phyloP scores from a whole-genome alignment of 2,888 invertebrate species.

The Dryomyza anilis region DNA sequence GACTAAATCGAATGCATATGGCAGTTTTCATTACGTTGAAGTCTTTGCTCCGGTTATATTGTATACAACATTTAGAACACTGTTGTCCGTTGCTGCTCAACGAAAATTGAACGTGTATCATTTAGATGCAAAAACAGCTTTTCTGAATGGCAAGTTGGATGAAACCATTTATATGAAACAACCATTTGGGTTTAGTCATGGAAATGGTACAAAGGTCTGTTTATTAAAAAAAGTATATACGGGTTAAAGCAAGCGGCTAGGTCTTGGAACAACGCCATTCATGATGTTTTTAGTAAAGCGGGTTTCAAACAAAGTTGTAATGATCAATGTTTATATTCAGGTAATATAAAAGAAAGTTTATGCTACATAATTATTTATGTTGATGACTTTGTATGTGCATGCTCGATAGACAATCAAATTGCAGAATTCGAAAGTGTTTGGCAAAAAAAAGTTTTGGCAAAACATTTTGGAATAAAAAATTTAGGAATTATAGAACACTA shows the following conservation, averaged over 20 bases:
- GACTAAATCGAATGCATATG: background rate
- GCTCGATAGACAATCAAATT: too few species aligned
- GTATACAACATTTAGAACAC: slow-evolving; percentile 2
- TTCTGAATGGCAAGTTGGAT: slow-evolving; percentile 20
- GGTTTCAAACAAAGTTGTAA: too few species aligned
- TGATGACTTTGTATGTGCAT: too few species aligned
- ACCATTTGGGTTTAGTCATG: too few species aligned
- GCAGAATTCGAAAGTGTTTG: too few species aligned
- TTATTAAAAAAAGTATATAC: slow-evolving; percentile 27
- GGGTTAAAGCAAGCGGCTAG: slow-evolving; percentile 31
- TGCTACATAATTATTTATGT: too few species aligned
- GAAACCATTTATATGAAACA: too few species aligned
- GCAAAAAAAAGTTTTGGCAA: background rate
- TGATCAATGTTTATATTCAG: too few species aligned
- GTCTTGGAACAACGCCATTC: too few species aligned
- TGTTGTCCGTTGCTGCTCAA: slow-evolving; percentile 11
- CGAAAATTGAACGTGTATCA: slow-evolving; percentile 6
- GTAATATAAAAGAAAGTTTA: too few species aligned
- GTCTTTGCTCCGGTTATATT: slow-evolving; percentile 7
- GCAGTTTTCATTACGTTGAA: background rate
- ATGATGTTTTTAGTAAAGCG: too few species aligned
- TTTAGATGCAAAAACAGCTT: slow-evolving; percentile 16
- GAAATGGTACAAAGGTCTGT: slow-evolving; percentile 18
- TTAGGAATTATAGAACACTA: background rate
- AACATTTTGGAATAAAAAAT: background rate